These are phyloP conservation scores for Drosophila emarginata DNA, from an alignment of 2,888 invertebrate species.

Conservation along the genomic window DNA sequence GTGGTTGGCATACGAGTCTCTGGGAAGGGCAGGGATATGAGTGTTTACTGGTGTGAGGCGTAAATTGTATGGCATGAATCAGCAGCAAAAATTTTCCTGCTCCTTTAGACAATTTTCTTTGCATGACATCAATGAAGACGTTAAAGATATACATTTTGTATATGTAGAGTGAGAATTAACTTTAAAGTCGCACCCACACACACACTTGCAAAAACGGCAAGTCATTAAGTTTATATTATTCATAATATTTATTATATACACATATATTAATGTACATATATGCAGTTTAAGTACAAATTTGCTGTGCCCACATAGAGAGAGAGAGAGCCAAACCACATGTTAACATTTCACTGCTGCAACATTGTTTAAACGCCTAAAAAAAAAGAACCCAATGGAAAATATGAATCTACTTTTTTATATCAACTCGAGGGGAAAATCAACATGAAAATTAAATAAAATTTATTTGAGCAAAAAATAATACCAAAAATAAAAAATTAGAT, in stretches of 20 bases:
- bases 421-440: too few relatives aligned
- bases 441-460: too few relatives aligned
- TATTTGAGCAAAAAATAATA: too few relatives aligned
- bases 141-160: slow-evolving; percentile 22
- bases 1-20: slow-evolving; percentile 8
- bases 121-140: slow-evolving; percentile 3
- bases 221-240: slow-evolving; percentile 66
- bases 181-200: slow-evolving; percentile 38
- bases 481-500: too few relatives aligned
- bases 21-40: not conserved
- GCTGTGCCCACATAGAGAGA: slow-evolving; percentile 43
- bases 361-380: slow-evolving; percentile 5
- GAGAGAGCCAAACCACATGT: slow-evolving; percentile 39
- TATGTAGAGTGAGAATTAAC: slow-evolving; percentile 30
- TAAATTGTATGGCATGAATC: slow-evolving; percentile 48
- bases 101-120: slow-evolving; percentile 42
- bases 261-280: slow-evolving; percentile 1
- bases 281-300: slow-evolving; percentile 49
- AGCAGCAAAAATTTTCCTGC: slow-evolving; percentile 46
- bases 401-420: not conserved
- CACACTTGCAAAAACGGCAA: slow-evolving; percentile 46
- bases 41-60: too few relatives aligned
- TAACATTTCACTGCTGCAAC: slow-evolving; percentile 37
- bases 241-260: slow-evolving; percentile 47
- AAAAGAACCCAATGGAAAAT: slow-evolving; percentile 31